Evolutionary conservation across 1,140 invertebrate genomes (phyloP), one percentile per base, ranked within the genome.

Genomic region (Drosophila malerkotliana): DNA sequence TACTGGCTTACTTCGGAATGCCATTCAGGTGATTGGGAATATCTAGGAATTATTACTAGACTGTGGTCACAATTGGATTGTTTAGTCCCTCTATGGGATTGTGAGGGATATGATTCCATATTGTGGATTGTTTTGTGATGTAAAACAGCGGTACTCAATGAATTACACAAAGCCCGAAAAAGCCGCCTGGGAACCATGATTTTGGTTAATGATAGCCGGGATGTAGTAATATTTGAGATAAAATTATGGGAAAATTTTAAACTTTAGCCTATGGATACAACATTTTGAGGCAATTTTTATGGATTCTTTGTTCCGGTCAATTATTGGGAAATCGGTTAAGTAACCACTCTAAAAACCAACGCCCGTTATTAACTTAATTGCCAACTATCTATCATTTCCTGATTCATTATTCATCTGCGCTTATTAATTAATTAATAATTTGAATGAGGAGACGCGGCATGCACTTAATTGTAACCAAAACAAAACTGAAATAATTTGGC

Each of bases 361-460:
- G 56, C 61, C 60, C 32, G 26, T 75, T 63, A 83, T 84, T 84
- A 83, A 53, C 30, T 72, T 83, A 79, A 83, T 83, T 79, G 57
- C 30, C 52, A 59, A 66, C 79, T 56, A 75, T 83, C 75, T 61
- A 83, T 83, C 80, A 72, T 84, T 83, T 84, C 80, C 80, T 76
- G 55, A 66, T 71, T 63, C 63, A 83, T 82, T 82, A 79, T 58
- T 60, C 59, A 76, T 87, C 80, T 79, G 80, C 66, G 77, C 62
- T 71, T 78, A 58, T 77, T 87, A 56, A 84, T 84, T 85, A 80
- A 75, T 77, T 87, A 63, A 77, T 71, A 85, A 78, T 78, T 75
- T 51, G 47, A 53, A 57, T 39, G 52, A 66, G n/a, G 58, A 83
- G 81, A 64, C 56, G 67, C 72, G 69, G 62, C 79, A 52, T 71